Conservation (phyloP, 1,140 invertebrate species). For the Formica exsecta region DNA sequence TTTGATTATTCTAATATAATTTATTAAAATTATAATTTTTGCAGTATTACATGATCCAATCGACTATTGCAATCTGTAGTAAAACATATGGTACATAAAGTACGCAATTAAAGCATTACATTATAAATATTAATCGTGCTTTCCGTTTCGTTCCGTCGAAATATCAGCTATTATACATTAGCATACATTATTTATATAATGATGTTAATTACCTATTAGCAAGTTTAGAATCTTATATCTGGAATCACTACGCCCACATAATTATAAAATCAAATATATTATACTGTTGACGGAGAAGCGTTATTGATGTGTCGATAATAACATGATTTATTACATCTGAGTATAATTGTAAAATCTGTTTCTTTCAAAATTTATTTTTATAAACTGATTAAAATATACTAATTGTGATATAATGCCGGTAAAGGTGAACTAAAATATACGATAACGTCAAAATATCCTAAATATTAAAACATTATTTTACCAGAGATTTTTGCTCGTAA, state of each 20-base stretch:
- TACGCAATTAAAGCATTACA: constrained; percentile 72
- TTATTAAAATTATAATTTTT: constrained; percentile 59
- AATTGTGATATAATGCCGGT: neutral
- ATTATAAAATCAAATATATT: neutral
- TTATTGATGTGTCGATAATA: neutral
- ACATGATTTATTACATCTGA: neutral
- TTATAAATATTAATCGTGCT: constrained; percentile 81
- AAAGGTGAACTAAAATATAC: neutral
- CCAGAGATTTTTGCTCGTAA: no score
- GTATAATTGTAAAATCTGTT: neutral
- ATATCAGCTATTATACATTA: constrained; percentile 17
- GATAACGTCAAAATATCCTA: no score
- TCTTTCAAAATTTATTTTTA: neutral
- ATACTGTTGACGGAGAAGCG: no score
- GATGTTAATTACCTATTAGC: constrained; percentile 40
- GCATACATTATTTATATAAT: constrained; percentile 19
- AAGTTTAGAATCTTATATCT: constrained; percentile 10
- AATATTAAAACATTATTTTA: no score
- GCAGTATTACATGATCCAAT: constrained; percentile 23
- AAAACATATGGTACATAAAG: constrained; percentile 67
- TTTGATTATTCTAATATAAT: constrained; percentile 52
- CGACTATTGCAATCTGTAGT: constrained; percentile 44
- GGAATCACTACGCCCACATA: neutral
- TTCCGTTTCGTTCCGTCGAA: constrained; percentile 56
- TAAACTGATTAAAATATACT: neutral